Evolutionary conservation across 2,888 invertebrate genomes (phyloP).

Genomic region (Drosophila rubida): DNA sequence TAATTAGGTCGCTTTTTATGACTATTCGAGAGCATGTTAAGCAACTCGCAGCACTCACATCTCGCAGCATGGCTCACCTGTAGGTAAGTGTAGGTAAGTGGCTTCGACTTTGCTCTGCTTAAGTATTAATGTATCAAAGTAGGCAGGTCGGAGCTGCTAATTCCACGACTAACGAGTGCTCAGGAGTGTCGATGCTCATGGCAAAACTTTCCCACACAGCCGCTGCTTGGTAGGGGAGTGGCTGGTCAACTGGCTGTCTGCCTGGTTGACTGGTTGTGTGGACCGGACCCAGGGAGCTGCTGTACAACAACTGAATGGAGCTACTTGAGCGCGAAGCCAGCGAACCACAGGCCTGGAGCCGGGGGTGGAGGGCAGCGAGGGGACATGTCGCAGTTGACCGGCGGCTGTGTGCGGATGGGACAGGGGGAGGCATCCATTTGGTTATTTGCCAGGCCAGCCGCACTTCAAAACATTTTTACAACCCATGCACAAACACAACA

Average conservation of each 20-base stretch:
- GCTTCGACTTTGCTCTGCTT: conserved; percentile 27
- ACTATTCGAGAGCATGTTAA: conserved; percentile 1
- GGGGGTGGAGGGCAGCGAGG: neutral
- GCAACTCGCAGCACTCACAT: conserved; percentile 4
- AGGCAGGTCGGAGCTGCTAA: conserved; percentile 55
- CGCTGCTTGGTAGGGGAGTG: neutral
- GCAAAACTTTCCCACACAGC: conserved; percentile 27
- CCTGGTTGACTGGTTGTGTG: conserved; percentile 19
- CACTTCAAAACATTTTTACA: conserved; percentile 70
- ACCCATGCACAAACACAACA: conserved; percentile 56
- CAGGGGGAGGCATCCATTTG: conserved; percentile 56
- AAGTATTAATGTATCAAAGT: conserved; percentile 49
- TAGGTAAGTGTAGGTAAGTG: conserved; percentile 30
- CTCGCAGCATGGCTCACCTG: conserved; percentile 15
- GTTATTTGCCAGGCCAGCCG: conserved; percentile 61
- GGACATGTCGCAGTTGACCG: conserved; percentile 34
- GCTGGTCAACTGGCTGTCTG: conserved; percentile 6
- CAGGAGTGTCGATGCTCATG: conserved; percentile 45
- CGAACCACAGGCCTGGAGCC: conserved; percentile 6
- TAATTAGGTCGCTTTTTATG: conserved; percentile 1
- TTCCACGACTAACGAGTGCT: conserved; percentile 44
- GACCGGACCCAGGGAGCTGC: conserved; percentile 31
- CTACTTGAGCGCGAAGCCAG: conserved; percentile 57
- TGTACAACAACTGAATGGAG: conserved; percentile 58
- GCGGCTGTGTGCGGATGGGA: conserved; percentile 25